A percentile compares a stretch with the other conserved stretches of the same genome.
These are phyloP conservation scores for Brachionus sp. DNA, from an alignment of 1,140 invertebrate species.

Conservation along the genomic window DNA sequence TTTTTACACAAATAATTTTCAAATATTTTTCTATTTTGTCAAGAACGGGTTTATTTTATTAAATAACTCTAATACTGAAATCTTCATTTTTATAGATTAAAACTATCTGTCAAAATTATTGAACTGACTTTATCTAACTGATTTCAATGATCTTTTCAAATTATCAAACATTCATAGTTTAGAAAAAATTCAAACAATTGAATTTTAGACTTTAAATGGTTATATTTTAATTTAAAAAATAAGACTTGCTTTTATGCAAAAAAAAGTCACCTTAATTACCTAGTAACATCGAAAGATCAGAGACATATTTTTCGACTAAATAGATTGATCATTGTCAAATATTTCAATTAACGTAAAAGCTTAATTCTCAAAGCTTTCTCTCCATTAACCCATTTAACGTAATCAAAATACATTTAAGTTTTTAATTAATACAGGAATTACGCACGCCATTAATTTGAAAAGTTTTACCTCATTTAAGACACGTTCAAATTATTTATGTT, in stretches of 20 bases:
- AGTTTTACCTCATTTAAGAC: neutral
- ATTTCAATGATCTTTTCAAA: too few species aligned
- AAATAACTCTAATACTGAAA: neutral
- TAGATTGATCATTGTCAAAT: neutral
- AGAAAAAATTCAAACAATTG: too few species aligned
- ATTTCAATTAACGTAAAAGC: neutral
- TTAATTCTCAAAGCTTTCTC: neutral
- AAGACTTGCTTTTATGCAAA: neutral
- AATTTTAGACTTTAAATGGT: too few species aligned
- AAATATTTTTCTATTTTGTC: neutral
- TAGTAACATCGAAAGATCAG: neutral
- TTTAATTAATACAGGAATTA: neutral
- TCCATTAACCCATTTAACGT: neutral
- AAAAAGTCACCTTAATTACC: neutral
- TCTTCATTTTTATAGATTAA: too few species aligned
- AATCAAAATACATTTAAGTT: neutral
- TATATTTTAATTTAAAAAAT: neutral
- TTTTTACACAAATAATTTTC: neutral
- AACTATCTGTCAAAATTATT: too few species aligned
- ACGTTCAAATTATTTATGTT: neutral
- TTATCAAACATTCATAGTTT: too few species aligned
- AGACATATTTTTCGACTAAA: neutral
- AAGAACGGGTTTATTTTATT: neutral
- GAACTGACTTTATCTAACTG: too few species aligned
- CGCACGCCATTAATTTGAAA: neutral